Base-by-base conservation (phyloP, 2,888 invertebrate species). In the Cyaniris semiargus region DNA sequence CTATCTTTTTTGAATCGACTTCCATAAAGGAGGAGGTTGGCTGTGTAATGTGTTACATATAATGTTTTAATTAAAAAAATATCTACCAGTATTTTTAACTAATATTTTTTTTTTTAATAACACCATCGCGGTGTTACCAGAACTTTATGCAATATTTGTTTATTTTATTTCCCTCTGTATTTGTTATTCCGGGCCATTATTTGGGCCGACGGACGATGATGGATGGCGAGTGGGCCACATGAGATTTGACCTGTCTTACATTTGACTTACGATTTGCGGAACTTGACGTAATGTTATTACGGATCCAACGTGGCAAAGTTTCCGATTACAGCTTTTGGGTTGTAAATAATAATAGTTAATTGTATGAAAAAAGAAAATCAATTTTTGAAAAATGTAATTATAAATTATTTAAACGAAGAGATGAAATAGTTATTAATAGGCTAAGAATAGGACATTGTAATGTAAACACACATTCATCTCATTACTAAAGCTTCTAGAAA, bases 161-260 rank as follows among this genome's bases (percentile, higher is more conserved):
- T 74, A 18, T 74, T 74, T 74, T 53, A 15, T 72, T 48, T 44
- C 74, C 48, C 48, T 74, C 27, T 53, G 77, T 81, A 81, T 84
- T 86, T 82, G 84, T 84, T 87, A 87, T 86, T 89, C 88, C 82
- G 85, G 83, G 83, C 86, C 86, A 89, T 90, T 90, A 90, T 89
- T 88, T 88, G 53, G 21, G 34, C 38, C 7, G 38, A 83, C 83
- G 86, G 87, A 89, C 88, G 88, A 92, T 93, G 93, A 93, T 93
- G 92, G 93, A 93, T 93, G 86, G 91, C 87, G 84, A 85, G 86
- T 85, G 83, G 80, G 84, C 86, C 93, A 87, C 93, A 89, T 85
- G 93, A 92, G 93, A 92, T 88, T 91, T 91, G 86, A 81, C 82
- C 79, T 79, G 85, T 85, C 84, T 83, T 85, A 81, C 77, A 48